Evolutionary conservation across 2,797 vertebrate species (phyloP).

Genomic region (Cottoperca gobio): DNA sequence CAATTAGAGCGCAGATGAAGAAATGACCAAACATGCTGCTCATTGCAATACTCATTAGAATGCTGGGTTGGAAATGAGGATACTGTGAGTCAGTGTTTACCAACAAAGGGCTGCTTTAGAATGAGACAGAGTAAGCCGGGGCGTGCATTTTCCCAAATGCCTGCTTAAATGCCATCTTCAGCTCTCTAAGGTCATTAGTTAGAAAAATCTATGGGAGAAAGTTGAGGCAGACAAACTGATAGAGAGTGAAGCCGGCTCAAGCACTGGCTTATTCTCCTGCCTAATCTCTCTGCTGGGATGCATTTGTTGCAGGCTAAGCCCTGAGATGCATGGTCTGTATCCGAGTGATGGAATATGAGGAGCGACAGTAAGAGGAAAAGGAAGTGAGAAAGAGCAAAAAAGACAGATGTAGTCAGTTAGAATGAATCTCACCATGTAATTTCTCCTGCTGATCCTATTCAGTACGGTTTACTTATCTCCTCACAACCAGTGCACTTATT

Average conservation of each 20-base stretch:
- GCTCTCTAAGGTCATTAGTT: slow-evolving; percentile 76
- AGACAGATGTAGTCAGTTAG: slow-evolving; percentile 66
- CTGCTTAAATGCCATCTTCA: slow-evolving; percentile 78
- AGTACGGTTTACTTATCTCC: slow-evolving; percentile 64
- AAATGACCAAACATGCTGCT: slow-evolving; percentile 43
- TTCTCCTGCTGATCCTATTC: slow-evolving; percentile 70
- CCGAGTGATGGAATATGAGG: slow-evolving; percentile 61
- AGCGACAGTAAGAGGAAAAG: slow-evolving; percentile 45
- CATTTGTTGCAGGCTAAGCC: slow-evolving; percentile 75
- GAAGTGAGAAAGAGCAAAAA: slow-evolving; percentile 50
- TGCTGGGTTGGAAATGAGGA: slow-evolving; percentile 35
- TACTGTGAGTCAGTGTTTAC: slow-evolving; percentile 63
- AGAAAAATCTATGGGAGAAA: slow-evolving; percentile 74
- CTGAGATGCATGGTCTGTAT: slow-evolving; percentile 61
- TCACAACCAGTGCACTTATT: slow-evolving; percentile 57
- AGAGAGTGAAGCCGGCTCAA: slow-evolving; percentile 59
- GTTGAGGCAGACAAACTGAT: slow-evolving; percentile 72
- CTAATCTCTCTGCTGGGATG: slow-evolving; percentile 78
- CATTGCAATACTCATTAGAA: slow-evolving; percentile 52
- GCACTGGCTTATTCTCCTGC: slow-evolving; percentile 62
- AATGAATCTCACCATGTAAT: slow-evolving; percentile 69
- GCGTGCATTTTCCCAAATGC: slow-evolving; percentile 57
- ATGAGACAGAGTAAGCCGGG: slow-evolving; percentile 45
- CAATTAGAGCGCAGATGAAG: slow-evolving; percentile 48
- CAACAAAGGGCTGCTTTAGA: slow-evolving; percentile 58